These are phyloP conservation scores for Entomobrya multifasciata DNA, from an alignment of 2,888 invertebrate genomes.

Conservation along the genomic window DNA sequence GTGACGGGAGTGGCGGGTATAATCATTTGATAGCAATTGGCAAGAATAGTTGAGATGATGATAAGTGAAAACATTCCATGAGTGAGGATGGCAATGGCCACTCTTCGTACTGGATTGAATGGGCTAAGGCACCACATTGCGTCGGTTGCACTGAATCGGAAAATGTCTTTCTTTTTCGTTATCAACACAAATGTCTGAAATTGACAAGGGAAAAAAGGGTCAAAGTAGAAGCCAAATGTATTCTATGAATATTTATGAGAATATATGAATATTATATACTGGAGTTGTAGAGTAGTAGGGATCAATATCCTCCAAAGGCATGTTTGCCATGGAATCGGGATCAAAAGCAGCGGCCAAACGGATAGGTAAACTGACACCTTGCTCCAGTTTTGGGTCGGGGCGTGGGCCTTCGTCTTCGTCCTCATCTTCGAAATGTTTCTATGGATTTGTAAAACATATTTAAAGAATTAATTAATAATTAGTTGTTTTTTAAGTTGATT, in stretches of 20 bases:
- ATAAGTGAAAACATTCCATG: conserved; percentile 98
- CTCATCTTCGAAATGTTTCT: too few species aligned
- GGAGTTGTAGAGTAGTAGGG: conserved; percentile 96
- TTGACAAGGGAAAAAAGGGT: conserved; percentile 81
- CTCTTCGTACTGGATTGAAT: conserved; percentile 95
- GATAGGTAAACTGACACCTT: conserved; percentile 95
- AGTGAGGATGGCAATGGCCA: conserved; percentile 98
- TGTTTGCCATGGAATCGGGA: conserved; percentile 96
- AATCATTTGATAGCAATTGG: conserved; percentile 99
- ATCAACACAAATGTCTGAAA: conserved; percentile 97
- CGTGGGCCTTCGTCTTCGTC: conserved; percentile 98
- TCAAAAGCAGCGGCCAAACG: conserved; percentile 95
- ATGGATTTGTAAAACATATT: too few species aligned
- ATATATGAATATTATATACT: too few species aligned
- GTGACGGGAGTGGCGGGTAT: conserved; percentile 96
- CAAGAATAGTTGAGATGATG: conserved; percentile 98
- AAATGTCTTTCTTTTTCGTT: conserved; percentile 99
- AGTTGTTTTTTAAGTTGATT: too few species aligned
- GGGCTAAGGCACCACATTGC: conserved; percentile 95
- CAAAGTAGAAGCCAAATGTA: too few species aligned
- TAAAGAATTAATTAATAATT: too few species aligned
- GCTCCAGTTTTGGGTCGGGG: conserved; percentile 97
- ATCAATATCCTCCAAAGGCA: conserved; percentile 99
- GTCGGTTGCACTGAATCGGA: conserved; percentile 98
- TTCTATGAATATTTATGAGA: too few species aligned